Percentiles rank a stretch among this genome's conserved stretches.
phyloP scores from a whole-genome alignment of 2,797 vertebrate genomes.

The Poecile montanus region DNA sequence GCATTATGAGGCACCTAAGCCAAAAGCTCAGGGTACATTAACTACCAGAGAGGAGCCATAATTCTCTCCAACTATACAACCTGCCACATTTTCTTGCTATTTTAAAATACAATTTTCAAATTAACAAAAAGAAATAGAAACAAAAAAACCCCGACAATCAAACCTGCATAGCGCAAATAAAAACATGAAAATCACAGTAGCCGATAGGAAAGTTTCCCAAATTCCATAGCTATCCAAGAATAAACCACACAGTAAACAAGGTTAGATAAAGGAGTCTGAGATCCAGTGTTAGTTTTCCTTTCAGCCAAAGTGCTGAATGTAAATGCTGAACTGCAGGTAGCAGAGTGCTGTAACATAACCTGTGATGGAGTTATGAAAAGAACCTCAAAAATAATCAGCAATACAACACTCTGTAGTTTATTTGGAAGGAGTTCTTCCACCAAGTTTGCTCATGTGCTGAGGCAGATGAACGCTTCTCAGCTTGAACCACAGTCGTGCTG shows the following conservation, averaged over 20 bases:
- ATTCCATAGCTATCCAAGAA: background rate
- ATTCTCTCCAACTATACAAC: conserved; percentile 39
- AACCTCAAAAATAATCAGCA: background rate
- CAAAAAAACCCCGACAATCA: background rate
- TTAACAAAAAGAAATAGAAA: background rate
- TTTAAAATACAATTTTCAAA: conserved; percentile 54
- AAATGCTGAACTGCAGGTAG: background rate
- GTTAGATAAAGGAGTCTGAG: background rate
- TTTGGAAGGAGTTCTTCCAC: background rate
- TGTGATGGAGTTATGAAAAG: background rate
- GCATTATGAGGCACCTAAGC: conserved; percentile 48
- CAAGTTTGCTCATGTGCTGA: background rate
- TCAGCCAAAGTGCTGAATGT: background rate
- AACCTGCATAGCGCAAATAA: background rate
- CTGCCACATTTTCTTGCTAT: conserved; percentile 46
- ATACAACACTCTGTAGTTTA: background rate
- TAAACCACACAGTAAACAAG: background rate
- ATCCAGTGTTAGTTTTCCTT: background rate
- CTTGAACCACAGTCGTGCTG: background rate
- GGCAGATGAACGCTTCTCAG: background rate
- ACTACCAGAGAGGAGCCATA: conserved; percentile 41
- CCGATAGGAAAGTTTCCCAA: background rate
- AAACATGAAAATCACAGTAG: background rate
- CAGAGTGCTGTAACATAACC: background rate
- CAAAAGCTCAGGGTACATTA: conserved; percentile 60